A percentile compares a stretch with the other conserved stretches of the same genome.
Evolutionary conservation across 2,797 vertebrate species (phyloP).

Genomic region (Discoglossus pictus): DNA sequence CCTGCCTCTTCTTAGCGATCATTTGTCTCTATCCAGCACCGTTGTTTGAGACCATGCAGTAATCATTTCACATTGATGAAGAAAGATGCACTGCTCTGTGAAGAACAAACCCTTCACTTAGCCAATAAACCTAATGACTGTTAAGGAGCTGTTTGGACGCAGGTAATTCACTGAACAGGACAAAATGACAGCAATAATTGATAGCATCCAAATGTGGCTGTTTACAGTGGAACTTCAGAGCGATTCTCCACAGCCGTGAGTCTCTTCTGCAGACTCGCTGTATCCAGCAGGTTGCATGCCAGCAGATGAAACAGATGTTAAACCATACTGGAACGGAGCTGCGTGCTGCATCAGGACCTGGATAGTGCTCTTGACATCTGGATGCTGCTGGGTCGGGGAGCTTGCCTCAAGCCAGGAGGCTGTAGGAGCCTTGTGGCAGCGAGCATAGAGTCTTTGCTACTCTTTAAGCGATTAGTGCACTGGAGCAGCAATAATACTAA

Average conservation of each 20-base stretch:
- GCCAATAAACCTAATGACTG: conserved; percentile 46
- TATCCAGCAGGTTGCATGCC: conserved; percentile 77
- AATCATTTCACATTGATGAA: conserved; percentile 25
- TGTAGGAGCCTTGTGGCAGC: conserved; percentile 87
- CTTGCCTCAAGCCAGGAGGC: conserved; percentile 87
- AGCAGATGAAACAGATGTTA: conserved; percentile 97
- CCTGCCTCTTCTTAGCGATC: too few relatives aligned
- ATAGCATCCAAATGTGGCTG: conserved; percentile 34
- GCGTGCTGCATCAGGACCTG: conserved; percentile 86
- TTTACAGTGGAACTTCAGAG: conserved; percentile 31
- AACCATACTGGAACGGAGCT: conserved; percentile 88
- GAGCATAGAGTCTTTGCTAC: conserved; percentile 78
- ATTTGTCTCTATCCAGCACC: conserved; percentile 1
- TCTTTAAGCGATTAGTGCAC: conserved; percentile 87
- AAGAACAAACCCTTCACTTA: conserved; percentile 21
- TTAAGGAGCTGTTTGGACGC: conserved; percentile 15
- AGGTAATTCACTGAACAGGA: conserved; percentile 19
- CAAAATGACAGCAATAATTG: conserved; percentile 46
- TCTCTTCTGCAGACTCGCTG: conserved; percentile 25
- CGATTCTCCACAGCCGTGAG: conserved; percentile 12
- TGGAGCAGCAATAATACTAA: conserved; percentile 88
- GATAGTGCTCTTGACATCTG: conserved; percentile 94
- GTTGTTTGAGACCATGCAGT: neutral
- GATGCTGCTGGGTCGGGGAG: conserved; percentile 83
- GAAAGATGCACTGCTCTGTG: conserved; percentile 24